Percentiles rank a stretch among this genome's conserved stretches.
Conservation (phyloP, 2,113 vertebrate genomes). For the Clarias macrocephalus region DNA sequence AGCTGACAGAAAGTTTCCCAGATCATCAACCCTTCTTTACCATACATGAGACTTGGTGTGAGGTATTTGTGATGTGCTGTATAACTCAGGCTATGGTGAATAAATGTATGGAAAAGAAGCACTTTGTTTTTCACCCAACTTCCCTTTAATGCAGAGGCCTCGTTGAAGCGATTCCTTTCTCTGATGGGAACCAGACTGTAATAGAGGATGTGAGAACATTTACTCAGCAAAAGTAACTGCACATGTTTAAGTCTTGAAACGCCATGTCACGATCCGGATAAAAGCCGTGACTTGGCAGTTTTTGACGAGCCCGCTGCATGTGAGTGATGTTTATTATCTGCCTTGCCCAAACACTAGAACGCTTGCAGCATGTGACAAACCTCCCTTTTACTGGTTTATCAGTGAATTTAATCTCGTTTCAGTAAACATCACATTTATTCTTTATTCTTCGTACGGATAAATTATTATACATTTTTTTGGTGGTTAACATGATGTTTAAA, state of each 20-base stretch:
- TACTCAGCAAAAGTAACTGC: slow-evolving; percentile 4
- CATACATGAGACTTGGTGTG: not conserved
- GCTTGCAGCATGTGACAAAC: not conserved
- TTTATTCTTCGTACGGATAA: not conserved
- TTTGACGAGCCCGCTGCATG: slow-evolving; percentile 1
- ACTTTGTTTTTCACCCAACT: not conserved
- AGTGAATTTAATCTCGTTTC: not conserved
- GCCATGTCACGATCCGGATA: not conserved
- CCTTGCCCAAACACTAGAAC: not conserved
- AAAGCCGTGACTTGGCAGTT: slow-evolving; percentile 18
- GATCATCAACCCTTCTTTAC: not conserved
- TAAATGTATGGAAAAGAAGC: not conserved
- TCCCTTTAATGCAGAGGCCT: not conserved
- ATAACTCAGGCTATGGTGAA: not conserved
- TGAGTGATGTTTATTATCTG: slow-evolving; percentile 26
- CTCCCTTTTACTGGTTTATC: not conserved
- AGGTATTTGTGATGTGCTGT: not conserved
- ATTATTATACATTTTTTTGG: not conserved
- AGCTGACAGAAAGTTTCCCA: no score
- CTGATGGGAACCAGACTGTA: not conserved
- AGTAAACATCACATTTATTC: not conserved
- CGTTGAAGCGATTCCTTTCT: not conserved
- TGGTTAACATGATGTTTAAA: not conserved
- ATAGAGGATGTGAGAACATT: not conserved
- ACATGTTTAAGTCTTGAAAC: not conserved